A percentile compares a stretch with the other conserved stretches of the same genome.
Conservation (phyloP, 2,113 vertebrate genomes). For the Turnix velox region DNA sequence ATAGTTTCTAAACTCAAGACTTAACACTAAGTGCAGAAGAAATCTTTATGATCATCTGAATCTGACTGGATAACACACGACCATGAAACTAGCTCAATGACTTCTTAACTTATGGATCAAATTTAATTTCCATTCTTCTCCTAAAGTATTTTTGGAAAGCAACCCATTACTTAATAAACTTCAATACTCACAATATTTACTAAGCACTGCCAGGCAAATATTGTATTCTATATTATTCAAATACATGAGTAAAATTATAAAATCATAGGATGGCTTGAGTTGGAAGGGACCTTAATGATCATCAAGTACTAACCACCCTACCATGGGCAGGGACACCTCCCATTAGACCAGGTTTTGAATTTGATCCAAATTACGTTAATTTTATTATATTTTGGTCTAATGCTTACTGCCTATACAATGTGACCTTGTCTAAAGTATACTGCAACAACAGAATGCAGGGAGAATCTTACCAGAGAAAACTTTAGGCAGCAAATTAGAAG, state of each 20-base stretch:
- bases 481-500: neutral
- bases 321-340: no score
- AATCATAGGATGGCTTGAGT: no score
- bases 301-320: no score
- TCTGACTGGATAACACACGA: slow-evolving; percentile 22
- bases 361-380: neutral
- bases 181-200: neutral
- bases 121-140: neutral
- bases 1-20: neutral
- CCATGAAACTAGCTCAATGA: neutral
- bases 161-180: neutral
- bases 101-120: slow-evolving; percentile 17
- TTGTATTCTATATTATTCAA: neutral
- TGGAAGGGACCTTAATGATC: no score
- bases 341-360: no score
- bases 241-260: neutral
- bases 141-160: neutral
- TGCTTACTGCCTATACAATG: neutral
- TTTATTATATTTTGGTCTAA: neutral
- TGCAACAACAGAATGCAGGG: neutral
- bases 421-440: neutral
- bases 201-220: neutral
- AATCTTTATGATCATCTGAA: slow-evolving; percentile 11
- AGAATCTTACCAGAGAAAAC: neutral
- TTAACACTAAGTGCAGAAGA: neutral